Conservation (phyloP, 2,113 vertebrate genomes). For the Argyrosomus japonicus region DNA sequence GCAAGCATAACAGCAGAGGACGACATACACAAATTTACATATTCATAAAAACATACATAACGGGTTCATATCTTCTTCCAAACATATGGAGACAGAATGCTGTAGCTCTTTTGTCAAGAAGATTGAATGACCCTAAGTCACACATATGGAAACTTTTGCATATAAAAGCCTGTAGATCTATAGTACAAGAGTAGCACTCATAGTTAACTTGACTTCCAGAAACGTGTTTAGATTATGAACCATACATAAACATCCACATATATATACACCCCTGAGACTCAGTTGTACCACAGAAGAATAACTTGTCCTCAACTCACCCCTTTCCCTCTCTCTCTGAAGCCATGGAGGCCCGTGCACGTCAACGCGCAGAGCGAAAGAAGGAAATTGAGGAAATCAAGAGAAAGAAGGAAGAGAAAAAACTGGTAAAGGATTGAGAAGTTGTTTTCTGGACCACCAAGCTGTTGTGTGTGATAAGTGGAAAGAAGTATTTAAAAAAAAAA, state of each 20-base stretch:
- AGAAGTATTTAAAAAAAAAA: not conserved
- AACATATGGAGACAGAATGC: not conserved
- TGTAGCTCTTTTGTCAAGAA: conserved; percentile 16
- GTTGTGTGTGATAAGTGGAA: not conserved
- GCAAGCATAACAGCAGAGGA: not conserved
- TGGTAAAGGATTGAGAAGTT: conserved; percentile 38
- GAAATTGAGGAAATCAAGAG: conserved; percentile 88
- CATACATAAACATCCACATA: conserved; percentile 10
- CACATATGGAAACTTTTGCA: not conserved
- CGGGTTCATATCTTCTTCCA: not conserved
- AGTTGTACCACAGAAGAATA: not conserved
- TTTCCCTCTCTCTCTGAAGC: conserved; percentile 79
- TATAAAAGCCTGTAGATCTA: not conserved
- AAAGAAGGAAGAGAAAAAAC: conserved; percentile 88
- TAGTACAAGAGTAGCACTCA: not conserved
- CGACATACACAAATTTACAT: conserved; percentile 11
- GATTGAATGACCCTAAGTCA: conserved; percentile 25
- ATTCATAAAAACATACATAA: not conserved
- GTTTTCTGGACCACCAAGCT: not conserved
- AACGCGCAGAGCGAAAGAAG: conserved; percentile 86
- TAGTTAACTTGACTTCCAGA: conserved; percentile 11
- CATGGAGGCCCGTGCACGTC: conserved; percentile 91
- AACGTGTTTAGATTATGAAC: conserved; percentile 35
- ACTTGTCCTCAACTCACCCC: not conserved
- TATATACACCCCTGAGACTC: conserved; percentile 3